These are phyloP conservation scores for Notodonta ziczac DNA, from an alignment of 2,888 invertebrate species.

Conservation along the genomic window DNA sequence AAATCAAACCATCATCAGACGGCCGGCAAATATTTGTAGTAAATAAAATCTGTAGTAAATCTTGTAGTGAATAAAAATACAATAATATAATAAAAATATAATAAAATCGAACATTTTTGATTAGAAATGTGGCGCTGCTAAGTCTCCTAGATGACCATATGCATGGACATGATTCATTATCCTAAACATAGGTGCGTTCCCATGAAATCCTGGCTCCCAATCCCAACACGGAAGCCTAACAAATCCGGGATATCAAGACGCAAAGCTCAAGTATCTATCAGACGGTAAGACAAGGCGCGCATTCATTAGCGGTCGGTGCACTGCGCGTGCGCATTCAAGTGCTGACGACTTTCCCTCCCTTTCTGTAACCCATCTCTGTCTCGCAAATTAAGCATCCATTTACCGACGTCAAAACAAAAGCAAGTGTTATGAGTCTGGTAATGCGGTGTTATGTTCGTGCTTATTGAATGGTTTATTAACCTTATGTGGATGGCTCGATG, in stretches of 20 bases:
- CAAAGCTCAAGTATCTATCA: constrained; percentile 33
- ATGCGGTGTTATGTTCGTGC: not conserved
- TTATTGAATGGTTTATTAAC: not conserved
- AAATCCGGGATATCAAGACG: constrained; percentile 25
- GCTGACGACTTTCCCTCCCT: constrained; percentile 17
- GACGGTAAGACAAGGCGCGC: constrained; percentile 45
- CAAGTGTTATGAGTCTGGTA: not conserved
- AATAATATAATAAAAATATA: too few species aligned
- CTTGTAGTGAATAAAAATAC: too few species aligned
- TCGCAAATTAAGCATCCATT: constrained; percentile 7
- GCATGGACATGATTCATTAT: not conserved
- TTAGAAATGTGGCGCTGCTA: too few species aligned
- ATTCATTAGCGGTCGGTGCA: constrained; percentile 57
- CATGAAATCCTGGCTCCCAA: not conserved
- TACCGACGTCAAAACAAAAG: constrained; percentile 11
- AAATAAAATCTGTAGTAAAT: too few species aligned
- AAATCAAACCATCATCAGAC: too few species aligned
- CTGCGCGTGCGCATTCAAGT: constrained; percentile 45
- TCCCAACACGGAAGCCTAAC: constrained; percentile 35
- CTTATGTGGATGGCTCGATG: not conserved
- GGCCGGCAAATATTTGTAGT: too few species aligned
- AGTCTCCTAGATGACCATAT: too few species aligned
- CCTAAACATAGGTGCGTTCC: not conserved
- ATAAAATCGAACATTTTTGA: too few species aligned
- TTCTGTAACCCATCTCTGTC: constrained; percentile 14